phyloP scores from a whole-genome alignment of 2,888 invertebrate species.

The Melinopterus prodromus region DNA sequence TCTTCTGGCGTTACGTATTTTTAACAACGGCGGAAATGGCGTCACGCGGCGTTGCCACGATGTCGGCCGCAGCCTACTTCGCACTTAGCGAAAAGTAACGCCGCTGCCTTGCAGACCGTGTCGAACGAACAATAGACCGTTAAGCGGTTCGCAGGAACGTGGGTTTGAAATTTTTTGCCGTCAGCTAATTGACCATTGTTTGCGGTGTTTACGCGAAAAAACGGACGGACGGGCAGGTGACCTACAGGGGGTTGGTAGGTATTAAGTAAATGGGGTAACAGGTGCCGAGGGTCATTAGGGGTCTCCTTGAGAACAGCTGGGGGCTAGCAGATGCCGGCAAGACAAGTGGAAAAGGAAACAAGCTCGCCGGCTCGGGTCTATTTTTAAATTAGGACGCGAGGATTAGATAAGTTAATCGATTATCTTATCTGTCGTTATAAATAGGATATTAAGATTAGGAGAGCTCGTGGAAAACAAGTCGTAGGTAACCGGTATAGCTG shows the following conservation, averaged over 20 bases:
- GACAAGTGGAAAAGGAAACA: not conserved
- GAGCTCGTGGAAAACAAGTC: not conserved
- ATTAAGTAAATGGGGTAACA: not conserved
- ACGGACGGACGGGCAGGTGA: not conserved
- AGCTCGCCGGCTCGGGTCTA: not conserved
- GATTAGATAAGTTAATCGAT: not conserved
- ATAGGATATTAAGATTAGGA: not conserved
- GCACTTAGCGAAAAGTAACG: slow-evolving; percentile 4
- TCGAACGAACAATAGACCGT: not conserved
- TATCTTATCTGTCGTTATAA: not conserved
- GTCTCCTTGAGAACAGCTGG: not conserved
- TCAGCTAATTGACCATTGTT: not conserved
- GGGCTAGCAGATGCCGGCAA: not conserved
- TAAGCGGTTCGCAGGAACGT: not conserved
- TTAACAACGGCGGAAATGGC: slow-evolving; percentile 64
- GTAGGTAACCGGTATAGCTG: not conserved
- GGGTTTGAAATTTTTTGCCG: not conserved
- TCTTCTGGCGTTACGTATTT: slow-evolving; percentile 48
- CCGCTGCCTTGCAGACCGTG: not conserved
- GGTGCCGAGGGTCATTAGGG: not conserved
- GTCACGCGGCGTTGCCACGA: slow-evolving; percentile 67
- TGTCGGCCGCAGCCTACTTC: not conserved
- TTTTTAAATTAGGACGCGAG: not conserved
- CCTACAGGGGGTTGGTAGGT: not conserved
- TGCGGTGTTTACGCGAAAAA: not conserved